Base-by-base conservation (phyloP, 1,140 invertebrate species). In the Anoplolepis gracilipes region DNA sequence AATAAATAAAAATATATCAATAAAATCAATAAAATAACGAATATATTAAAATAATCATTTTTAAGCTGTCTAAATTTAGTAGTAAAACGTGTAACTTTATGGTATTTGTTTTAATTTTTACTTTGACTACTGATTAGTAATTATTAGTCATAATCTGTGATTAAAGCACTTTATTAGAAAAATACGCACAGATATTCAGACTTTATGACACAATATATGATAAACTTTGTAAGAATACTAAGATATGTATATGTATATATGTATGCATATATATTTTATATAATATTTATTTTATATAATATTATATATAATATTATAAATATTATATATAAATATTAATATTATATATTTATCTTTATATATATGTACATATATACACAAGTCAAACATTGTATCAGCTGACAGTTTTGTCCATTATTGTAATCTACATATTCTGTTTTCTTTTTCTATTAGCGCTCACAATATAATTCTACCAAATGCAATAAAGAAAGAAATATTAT, bases 151-250 rank as follows among this genome's bases (percentile, higher is more conserved):
- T 36, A 36, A 57, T 49, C 19, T 28, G 19, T 72, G 3, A 22
- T 72, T 33, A 33, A 70, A 55, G 39, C 72, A n/a, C 8, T 11
- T 11, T 42, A 42, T 11, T 10, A 79, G 7, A 55, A 72, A 85
- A 2, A 16, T 55, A 59, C 46, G 7, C 6, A 78, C 33, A 25
- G 70, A 55, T 36, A 30, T 61, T 75, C 2, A 46, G 39, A 16
- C 36, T 25, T 33, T n/a, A 16, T 22, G 28, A 61, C 57, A 5
- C 10, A 42, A 30, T 7, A 1, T 70, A 25, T 16, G 1, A 3
- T 70, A 46, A 70, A 42, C 10, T n/a, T 59, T 42, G 10, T 42
- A 1, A 13, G 11, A 42, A 36, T 36, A 2, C 22, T 57, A 73
- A 30, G 11, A 72, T 2, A 22, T 55, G 11, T 8, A 11, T 0